A percentile compares a stretch with the other conserved stretches of the same genome.
Evolutionary conservation across 2,113 vertebrate species (phyloP).

Genomic region (Psilopsiagon aymara): DNA sequence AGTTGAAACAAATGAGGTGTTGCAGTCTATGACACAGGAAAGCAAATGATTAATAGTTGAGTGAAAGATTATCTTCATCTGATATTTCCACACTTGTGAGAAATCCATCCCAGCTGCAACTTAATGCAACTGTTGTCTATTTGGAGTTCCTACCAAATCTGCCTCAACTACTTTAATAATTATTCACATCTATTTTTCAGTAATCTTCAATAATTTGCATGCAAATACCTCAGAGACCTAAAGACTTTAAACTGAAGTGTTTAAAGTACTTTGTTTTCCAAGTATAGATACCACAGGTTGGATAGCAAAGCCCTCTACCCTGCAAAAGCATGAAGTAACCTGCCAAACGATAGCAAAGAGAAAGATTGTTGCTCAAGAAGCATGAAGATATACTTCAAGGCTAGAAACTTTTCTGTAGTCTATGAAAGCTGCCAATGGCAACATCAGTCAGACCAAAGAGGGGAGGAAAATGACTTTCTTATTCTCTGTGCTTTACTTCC

Average conservation of each 20-base stretch:
- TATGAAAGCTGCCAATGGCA: background rate
- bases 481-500: background rate
- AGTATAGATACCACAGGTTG: background rate
- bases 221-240: background rate
- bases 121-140: background rate
- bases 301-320: background rate
- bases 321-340: background rate
- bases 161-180: background rate
- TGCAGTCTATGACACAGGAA: conserved; percentile 35
- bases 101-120: conserved; percentile 57
- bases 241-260: background rate
- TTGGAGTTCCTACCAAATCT: background rate
- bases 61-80: conserved; percentile 66
- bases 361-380: background rate
- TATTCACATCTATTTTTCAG: background rate
- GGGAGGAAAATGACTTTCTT: background rate
- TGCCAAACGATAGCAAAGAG: background rate
- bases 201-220: background rate
- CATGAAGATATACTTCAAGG: background rate
- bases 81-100: conserved; percentile 57
- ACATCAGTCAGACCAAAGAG: background rate
- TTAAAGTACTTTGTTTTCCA: background rate
- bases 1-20: conserved; percentile 62
- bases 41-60: conserved; percentile 48
- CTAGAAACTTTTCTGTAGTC: background rate